These are phyloP conservation scores for Coranthus polyacanthus DNA, from an alignment of 2,797 vertebrate genomes.

Conservation along the genomic window DNA sequence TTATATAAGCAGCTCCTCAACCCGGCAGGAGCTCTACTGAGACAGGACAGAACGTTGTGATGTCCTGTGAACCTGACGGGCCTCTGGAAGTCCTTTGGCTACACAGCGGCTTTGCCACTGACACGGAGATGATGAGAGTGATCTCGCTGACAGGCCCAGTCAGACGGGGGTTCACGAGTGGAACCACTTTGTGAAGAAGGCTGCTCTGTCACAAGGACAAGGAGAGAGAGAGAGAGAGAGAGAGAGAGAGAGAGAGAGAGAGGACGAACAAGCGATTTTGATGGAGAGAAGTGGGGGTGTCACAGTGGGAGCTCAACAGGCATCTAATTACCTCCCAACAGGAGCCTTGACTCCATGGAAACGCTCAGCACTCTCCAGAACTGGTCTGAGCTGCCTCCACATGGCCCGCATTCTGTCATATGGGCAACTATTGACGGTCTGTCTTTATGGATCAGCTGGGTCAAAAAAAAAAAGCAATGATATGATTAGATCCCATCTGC, in stretches of 20 bases:
- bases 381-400: slow-evolving; percentile 49
- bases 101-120: slow-evolving; percentile 35
- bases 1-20: slow-evolving; percentile 2
- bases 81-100: slow-evolving; percentile 36
- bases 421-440: slow-evolving; percentile 53
- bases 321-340: slow-evolving; percentile 79
- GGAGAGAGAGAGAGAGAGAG: neutral
- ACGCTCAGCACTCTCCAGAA: slow-evolving; percentile 46
- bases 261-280: slow-evolving; percentile 35
- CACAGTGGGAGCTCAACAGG: slow-evolving; percentile 65
- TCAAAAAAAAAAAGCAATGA: slow-evolving; percentile 50
- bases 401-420: slow-evolving; percentile 49
- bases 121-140: slow-evolving; percentile 52
- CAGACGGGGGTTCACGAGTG: slow-evolving; percentile 47
- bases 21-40: neutral
- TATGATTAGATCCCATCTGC: slow-evolving; percentile 51
- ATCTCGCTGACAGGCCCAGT: slow-evolving; percentile 47
- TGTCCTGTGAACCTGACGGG: slow-evolving; percentile 49
- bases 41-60: slow-evolving; percentile 15
- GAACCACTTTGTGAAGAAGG: slow-evolving; percentile 47
- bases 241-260: slow-evolving; percentile 3
- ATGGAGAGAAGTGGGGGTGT: slow-evolving; percentile 44
- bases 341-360: slow-evolving; percentile 74
- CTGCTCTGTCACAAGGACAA: slow-evolving; percentile 28
- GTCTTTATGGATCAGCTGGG: slow-evolving; percentile 53